phyloP scores from a whole-genome alignment of 37 sponge, comb jelly and placozoan species.

The Beroe ovata region DNA sequence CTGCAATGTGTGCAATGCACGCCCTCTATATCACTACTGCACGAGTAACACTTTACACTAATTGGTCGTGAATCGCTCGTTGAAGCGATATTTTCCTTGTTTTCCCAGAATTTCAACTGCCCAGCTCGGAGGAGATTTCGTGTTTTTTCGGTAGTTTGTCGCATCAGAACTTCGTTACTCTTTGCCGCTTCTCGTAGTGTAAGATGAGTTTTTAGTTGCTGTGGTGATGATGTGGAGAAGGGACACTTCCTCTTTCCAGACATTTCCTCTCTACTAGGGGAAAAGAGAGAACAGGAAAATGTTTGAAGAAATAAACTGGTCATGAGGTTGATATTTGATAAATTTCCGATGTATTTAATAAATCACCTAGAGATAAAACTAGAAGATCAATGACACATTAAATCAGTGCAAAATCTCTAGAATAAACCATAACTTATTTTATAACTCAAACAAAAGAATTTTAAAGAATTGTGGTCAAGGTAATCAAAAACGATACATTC shows the following conservation, averaged over 20 bases:
- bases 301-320: too few species aligned
- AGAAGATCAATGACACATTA: too few species aligned
- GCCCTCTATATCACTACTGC: neutral
- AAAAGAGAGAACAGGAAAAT: too few species aligned
- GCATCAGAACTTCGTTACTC: slow-evolving; percentile 25
- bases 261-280: too few species aligned
- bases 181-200: slow-evolving; percentile 19
- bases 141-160: neutral
- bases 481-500: too few species aligned
- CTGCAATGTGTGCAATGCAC: neutral
- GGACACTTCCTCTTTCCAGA: slow-evolving; percentile 52
- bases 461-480: too few species aligned
- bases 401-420: too few species aligned
- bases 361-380: too few species aligned
- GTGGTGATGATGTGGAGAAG: slow-evolving; percentile 41
- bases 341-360: too few species aligned
- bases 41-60: slow-evolving; percentile 1
- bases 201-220: slow-evolving; percentile 53
- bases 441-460: too few species aligned
- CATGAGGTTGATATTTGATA: too few species aligned
- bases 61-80: neutral
- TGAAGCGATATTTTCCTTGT: neutral
- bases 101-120: slow-evolving; percentile 23
- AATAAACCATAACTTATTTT: too few species aligned
- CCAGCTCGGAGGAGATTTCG: neutral